Evolutionary conservation across 2,113 vertebrate species (phyloP), one percentile per base, ranked within the genome.

Genomic region (Larimichthys crocea): DNA sequence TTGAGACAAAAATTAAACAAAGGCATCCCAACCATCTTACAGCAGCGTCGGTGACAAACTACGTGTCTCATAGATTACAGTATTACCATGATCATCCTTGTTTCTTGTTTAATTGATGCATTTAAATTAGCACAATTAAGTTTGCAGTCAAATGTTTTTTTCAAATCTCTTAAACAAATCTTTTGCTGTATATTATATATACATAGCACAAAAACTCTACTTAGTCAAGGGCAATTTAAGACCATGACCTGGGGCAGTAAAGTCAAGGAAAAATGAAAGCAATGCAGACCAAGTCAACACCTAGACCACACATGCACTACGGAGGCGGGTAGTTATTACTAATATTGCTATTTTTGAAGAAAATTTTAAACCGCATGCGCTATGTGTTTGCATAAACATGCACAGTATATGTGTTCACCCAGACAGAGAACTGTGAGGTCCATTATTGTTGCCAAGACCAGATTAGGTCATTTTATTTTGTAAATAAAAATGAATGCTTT

Each of bases 311-410:
- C 22, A 22, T 64, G 19, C 20, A 52, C 8, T 59, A 14, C 4
- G 67, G 14, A 74, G 46, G 12, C 74, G 62, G 64, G 56, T 4
- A 62, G 55, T 71, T 60, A 64, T 52, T 35, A 42, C 7, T 35
- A 35, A 2, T 8, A 62, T 19, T 50, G 16, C 3, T 35, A 0
- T 31, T 68, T 56, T 60, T 16, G 61, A 50, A 57, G 10, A 62
- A 76, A 76, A 46, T 8, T 1, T 19, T 9, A 2, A 40, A 40
- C 35, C 35, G 8, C 35, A 40, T 40, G 35, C 1, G 8, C 35
- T 40, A 35, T 35, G 35, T 40, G 35, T 40, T 40, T 7, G 0
- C 35, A 40, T 40, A 40, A 40, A 40, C 35, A 40, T 40, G 35
- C 35, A 40, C 8, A 9, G 35, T 2, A 8, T 40, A 40, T 40